phyloP scores from a whole-genome alignment of 2,797 vertebrate species.

The Mus caroli region DNA sequence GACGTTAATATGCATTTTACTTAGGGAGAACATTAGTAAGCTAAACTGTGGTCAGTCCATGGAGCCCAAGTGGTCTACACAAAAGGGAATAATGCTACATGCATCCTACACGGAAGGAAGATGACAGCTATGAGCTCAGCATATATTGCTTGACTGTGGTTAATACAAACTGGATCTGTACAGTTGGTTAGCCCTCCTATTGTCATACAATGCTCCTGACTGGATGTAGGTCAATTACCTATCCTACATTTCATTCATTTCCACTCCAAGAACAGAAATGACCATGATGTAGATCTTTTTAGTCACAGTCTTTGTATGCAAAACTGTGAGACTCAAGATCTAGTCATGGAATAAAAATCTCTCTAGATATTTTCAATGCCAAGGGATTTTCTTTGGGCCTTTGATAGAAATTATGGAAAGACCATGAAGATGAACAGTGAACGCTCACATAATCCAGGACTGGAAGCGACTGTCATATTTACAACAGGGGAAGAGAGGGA shows the following conservation, averaged over 20 bases:
- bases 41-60: not conserved
- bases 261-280: not conserved
- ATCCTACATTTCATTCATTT: not conserved
- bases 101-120: not conserved
- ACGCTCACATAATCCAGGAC: not conserved
- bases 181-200: not conserved
- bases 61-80: not conserved
- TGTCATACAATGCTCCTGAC: slow-evolving; percentile 11
- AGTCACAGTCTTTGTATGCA: not conserved
- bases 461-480: not conserved
- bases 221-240: not conserved
- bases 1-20: not conserved
- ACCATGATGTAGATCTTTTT: not conserved
- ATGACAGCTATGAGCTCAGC: not conserved
- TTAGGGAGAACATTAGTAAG: not conserved
- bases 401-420: not conserved
- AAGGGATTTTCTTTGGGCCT: not conserved
- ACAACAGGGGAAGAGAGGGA: not conserved
- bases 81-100: slow-evolving; percentile 5
- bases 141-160: slow-evolving; percentile 25
- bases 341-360: not conserved
- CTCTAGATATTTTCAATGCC: not conserved
- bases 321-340: not conserved
- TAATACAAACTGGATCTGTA: not conserved
- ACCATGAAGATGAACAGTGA: not conserved